phyloP scores from a whole-genome alignment of 2,113 vertebrate species.

The Macrotis lagotis region DNA sequence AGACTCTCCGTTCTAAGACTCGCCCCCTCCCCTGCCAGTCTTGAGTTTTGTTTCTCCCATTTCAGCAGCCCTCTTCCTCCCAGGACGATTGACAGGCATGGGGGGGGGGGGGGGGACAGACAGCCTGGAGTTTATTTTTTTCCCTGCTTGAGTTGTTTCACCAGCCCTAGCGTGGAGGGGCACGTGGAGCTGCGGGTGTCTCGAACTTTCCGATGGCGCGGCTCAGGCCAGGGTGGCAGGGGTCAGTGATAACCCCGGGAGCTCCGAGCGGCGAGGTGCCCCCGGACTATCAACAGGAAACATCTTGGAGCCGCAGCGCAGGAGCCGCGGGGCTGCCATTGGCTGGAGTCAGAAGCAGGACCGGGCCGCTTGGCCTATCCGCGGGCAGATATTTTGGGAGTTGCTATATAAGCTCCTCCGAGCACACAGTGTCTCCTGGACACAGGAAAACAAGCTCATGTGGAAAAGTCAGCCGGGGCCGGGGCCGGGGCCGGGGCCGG shows the following conservation, averaged over 20 bases:
- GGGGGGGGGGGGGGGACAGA: neutral
- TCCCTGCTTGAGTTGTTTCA: slow-evolving; percentile 63
- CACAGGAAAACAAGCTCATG: slow-evolving; percentile 71
- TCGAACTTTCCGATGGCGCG: slow-evolving; percentile 73
- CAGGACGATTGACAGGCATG: neutral
- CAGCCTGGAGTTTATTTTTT: slow-evolving; percentile 31
- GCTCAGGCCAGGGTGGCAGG: slow-evolving; percentile 81
- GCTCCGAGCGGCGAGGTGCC: slow-evolving; percentile 70
- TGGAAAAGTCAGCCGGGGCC: slow-evolving; percentile 52
- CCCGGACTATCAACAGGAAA: slow-evolving; percentile 95
- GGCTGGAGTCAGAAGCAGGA: slow-evolving; percentile 88
- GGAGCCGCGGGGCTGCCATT: slow-evolving; percentile 92
- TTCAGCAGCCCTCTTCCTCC: neutral
- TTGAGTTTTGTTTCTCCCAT: neutral
- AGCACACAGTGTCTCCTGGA: slow-evolving; percentile 75
- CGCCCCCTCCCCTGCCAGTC: neutral
- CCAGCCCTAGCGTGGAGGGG: slow-evolving; percentile 44
- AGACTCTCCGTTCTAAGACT: too few species aligned
- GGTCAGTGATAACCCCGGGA: slow-evolving; percentile 88
- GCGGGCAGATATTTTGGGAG: slow-evolving; percentile 92
- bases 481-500: neutral
- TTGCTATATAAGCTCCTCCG: slow-evolving; percentile 89
- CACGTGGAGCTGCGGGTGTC: slow-evolving; percentile 61
- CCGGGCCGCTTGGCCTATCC: slow-evolving; percentile 88
- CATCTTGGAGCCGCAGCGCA: slow-evolving; percentile 90